phyloP scores from a whole-genome alignment of 1,140 invertebrate species.

The Bombus sylvicola region DNA sequence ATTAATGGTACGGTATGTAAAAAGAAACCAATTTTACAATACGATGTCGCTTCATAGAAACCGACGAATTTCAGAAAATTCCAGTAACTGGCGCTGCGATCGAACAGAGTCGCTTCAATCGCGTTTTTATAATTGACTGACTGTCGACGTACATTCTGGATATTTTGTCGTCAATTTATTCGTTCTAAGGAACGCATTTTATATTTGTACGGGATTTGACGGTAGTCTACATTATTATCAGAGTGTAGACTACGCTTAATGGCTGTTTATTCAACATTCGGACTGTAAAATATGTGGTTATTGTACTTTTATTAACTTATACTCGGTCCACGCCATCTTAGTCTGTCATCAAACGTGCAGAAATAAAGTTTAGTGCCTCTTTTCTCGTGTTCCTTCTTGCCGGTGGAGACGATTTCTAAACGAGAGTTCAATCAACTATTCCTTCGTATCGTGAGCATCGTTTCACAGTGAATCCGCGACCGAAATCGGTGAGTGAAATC shows the following conservation, averaged over 20 bases:
- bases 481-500: constrained; percentile 36
- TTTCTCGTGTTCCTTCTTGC: neutral
- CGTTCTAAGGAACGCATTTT: constrained; percentile 7
- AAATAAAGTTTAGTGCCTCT: constrained; percentile 22
- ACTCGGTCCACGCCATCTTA: constrained; percentile 66
- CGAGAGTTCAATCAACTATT: neutral
- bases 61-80: neutral
- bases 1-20: too few species aligned
- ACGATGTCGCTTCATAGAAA: constrained; percentile 11
- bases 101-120: constrained; percentile 51
- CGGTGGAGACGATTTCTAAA: neutral
- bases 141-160: constrained; percentile 8
- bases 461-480: neutral
- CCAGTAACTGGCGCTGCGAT: constrained; percentile 16
- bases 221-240: neutral
- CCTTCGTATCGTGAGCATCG: neutral
- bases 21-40: neutral
- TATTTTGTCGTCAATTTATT: constrained; percentile 23
- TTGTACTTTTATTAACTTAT: constrained; percentile 25
- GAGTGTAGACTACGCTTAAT: neutral
- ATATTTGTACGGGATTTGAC: neutral
- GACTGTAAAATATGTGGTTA: constrained; percentile 56
- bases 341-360: constrained; percentile 57
- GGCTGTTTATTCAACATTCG: neutral
- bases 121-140: constrained; percentile 58